phyloP scores from a whole-genome alignment of 1,140 invertebrate genomes.

The Colletes latitarsis region DNA sequence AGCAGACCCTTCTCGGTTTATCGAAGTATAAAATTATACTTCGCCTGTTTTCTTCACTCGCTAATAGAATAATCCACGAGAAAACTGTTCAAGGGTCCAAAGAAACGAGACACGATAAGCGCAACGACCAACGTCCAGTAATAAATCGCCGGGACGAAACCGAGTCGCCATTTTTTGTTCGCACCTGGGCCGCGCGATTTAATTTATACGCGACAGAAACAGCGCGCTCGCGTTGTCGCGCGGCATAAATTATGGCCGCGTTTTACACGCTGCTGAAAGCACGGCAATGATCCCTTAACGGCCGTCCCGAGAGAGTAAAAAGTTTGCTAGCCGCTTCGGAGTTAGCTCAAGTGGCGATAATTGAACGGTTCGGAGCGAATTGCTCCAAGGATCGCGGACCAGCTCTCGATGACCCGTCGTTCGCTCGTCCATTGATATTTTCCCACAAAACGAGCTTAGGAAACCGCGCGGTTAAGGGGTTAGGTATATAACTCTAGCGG shows the following conservation, averaged over 20 bases:
- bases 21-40: no score
- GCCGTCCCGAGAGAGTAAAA: slow-evolving; percentile 37
- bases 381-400: slow-evolving; percentile 11
- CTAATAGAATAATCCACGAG: no score
- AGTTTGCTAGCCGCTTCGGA: slow-evolving; percentile 42
- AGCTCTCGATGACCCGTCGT: not conserved
- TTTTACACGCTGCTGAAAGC: slow-evolving; percentile 32
- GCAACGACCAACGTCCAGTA: no score
- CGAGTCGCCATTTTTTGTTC: not conserved
- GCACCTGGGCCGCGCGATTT: not conserved
- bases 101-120: no score
- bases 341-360: slow-evolving; percentile 57
- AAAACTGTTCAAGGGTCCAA: no score
- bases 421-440: slow-evolving; percentile 13
- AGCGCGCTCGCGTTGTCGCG: not conserved
- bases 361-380: slow-evolving; percentile 42
- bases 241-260: slow-evolving; percentile 49
- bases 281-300: slow-evolving; percentile 26
- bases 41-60: no score
- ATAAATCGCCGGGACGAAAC: no score
- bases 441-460: not conserved
- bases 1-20: no score
- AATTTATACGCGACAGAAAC: slow-evolving; percentile 31
- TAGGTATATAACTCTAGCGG: no score
- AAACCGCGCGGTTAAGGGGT: no score